Conservation (phyloP, 2,797 vertebrate genomes). For the Pangasius larnaudii region DNA sequence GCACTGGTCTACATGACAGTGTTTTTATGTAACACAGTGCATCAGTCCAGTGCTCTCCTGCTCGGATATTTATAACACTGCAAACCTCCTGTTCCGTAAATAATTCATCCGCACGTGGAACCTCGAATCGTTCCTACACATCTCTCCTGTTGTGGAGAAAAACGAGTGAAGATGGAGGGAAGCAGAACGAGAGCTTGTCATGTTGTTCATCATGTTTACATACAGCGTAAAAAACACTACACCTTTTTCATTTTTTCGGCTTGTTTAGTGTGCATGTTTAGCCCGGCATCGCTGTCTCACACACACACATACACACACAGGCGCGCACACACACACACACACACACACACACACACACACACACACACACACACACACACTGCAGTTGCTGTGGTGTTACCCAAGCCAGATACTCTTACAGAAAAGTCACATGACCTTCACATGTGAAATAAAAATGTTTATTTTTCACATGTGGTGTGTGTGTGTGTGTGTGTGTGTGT, state of each 20-base stretch:
- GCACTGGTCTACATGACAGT: slow-evolving; percentile 70
- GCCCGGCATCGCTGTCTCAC: too few relatives aligned
- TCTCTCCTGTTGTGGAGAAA: slow-evolving; percentile 23
- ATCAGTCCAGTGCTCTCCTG: slow-evolving; percentile 58
- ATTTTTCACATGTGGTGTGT: neutral
- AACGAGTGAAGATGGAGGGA: slow-evolving; percentile 12
- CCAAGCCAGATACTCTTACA: neutral
- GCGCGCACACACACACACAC: neutral
- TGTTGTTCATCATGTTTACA: slow-evolving; percentile 21
- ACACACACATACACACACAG: neutral
- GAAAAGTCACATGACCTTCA: neutral
- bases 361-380: slow-evolving; percentile 9
- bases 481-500: neutral
- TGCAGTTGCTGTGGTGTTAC: neutral
- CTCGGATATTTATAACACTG: slow-evolving; percentile 61
- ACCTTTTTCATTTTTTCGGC: neutral
- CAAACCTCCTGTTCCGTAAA: slow-evolving; percentile 59
- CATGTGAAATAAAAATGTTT: neutral
- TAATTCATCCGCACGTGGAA: slow-evolving; percentile 62
- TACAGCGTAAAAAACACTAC: neutral
- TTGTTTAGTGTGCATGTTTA: neutral
- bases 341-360: neutral
- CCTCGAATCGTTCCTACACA: slow-evolving; percentile 50
- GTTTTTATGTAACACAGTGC: slow-evolving; percentile 66
- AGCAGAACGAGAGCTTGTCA: neutral